These are phyloP conservation scores for Lypha dubia DNA, from an alignment of 2,888 invertebrate species.

Conservation along the genomic window DNA sequence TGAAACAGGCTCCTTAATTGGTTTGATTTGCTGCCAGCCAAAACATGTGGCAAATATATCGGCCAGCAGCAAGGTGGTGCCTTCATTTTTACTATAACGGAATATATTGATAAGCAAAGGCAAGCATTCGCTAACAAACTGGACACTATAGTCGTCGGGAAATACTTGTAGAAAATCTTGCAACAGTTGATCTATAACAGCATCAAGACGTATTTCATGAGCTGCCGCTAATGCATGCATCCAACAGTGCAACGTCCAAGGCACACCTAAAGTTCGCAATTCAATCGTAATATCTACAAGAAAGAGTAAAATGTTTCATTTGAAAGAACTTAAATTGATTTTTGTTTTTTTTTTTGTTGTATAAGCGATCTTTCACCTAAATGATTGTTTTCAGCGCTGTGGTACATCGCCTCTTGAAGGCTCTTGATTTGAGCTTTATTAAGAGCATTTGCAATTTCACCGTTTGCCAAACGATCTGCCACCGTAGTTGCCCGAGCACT, in stretches of 20 bases:
- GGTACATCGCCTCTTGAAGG: constrained; percentile 96
- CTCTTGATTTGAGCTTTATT: constrained; percentile 93
- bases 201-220: constrained; percentile 91
- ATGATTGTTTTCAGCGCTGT: constrained; percentile 95
- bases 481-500: constrained; percentile 78
- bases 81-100: constrained; percentile 95
- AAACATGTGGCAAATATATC: constrained; percentile 95
- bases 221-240: constrained; percentile 94
- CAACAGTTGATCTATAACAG: constrained; percentile 93
- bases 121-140: constrained; percentile 95
- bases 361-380: constrained; percentile 87
- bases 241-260: constrained; percentile 97
- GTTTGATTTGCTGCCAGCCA: constrained; percentile 93
- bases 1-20: constrained; percentile 87
- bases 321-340: background rate
- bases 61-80: constrained; percentile 92
- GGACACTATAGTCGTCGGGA: constrained; percentile 94
- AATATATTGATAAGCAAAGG: constrained; percentile 95
- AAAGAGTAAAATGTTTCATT: too few species aligned
- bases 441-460: constrained; percentile 81
- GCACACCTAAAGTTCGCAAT: constrained; percentile 92
- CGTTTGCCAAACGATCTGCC: constrained; percentile 74
- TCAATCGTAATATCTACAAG: constrained; percentile 93
- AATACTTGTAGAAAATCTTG: constrained; percentile 96
- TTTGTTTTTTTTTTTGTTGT: background rate